Evolutionary conservation across 2,888 invertebrate species (phyloP), one percentile per base, ranked within the genome.

Genomic region (Drosophila diplacantha): DNA sequence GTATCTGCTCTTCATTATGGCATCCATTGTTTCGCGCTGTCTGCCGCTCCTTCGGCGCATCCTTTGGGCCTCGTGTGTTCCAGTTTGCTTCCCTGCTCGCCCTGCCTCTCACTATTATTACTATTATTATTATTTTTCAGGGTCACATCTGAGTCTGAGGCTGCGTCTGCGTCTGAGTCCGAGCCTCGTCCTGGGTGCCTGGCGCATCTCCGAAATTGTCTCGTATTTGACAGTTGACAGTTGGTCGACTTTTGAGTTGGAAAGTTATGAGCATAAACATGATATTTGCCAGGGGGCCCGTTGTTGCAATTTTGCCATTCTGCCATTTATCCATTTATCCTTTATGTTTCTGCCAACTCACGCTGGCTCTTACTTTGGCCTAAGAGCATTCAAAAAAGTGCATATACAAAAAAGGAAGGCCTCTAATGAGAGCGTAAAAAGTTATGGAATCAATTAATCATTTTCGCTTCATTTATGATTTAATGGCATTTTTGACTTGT

Each of bases 261-360:
- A 72, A 84, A 84, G 79, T 85, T 84, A 84, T 81, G 85, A 85
- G 75, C 84, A 72, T 82, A 85, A 84, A 85, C 84, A 84, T 71
- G 71, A 69, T 73, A 71, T 73, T 81, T 63, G 62, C 64, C 60
- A 37, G 51, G 35, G 59, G 57, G 55, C 46, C 65, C 59, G 43
- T 73, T 59, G 39, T 59, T 60, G 61, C 59, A 26, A 46, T 59
- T 43, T 41, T 43, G 39, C 41, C 18, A 16, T 54, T 18, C 50
- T 31, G 52, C 24, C 54, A 61, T 20, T 53, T 22, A 22, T 22
- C 1, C 22, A 22, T 54, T 16, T 52, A 34, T 54, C 24, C 54
- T 63, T 20, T 51, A 29, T 32, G 34, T 57, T 57, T 37, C 51
- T 62, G 62, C 62, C 54, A 50, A 61, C 51, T 61, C 61, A 61